A percentile compares a stretch with the other conserved stretches of the same genome.
These are phyloP conservation scores for Tyrannus savana DNA, from an alignment of 2,113 vertebrate genomes.

Conservation along the genomic window DNA sequence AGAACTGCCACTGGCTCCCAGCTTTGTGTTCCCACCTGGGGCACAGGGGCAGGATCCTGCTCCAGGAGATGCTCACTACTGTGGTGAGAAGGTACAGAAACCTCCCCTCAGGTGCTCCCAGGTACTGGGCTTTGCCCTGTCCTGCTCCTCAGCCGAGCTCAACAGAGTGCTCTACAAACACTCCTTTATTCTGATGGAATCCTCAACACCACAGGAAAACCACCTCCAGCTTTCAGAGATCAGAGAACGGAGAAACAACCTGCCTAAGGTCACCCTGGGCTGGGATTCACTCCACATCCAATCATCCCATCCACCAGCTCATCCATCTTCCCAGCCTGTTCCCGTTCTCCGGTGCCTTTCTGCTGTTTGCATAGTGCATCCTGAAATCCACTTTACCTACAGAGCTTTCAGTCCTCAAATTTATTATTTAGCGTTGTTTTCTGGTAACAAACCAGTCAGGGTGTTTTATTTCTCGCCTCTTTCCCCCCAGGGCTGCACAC, in stretches of 20 bases:
- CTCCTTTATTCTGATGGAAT: background rate
- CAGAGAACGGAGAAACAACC: background rate
- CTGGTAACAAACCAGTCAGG: background rate
- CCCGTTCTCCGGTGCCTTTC: background rate
- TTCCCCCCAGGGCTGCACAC: background rate
- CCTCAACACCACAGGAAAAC: background rate
- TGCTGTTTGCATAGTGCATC: background rate
- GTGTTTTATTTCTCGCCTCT: background rate
- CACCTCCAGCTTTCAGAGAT: background rate
- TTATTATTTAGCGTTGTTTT: background rate
- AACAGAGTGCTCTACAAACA: accelerated
- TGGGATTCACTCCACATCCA: background rate
- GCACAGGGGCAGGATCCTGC: accelerated
- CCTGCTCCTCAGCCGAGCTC: background rate
- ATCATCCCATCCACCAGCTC: background rate
- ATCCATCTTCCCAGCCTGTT: background rate
- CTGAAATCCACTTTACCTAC: background rate
- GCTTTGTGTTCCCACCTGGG: background rate
- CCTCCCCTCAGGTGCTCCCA: background rate
- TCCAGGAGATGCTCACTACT: background rate
- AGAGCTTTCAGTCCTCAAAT: background rate
- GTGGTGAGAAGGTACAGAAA: background rate
- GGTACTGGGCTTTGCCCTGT: background rate
- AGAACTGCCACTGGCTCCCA: background rate
- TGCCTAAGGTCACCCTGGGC: background rate